phyloP scores from a whole-genome alignment of 2,113 vertebrate genomes.

The Bothrops jararaca region DNA sequence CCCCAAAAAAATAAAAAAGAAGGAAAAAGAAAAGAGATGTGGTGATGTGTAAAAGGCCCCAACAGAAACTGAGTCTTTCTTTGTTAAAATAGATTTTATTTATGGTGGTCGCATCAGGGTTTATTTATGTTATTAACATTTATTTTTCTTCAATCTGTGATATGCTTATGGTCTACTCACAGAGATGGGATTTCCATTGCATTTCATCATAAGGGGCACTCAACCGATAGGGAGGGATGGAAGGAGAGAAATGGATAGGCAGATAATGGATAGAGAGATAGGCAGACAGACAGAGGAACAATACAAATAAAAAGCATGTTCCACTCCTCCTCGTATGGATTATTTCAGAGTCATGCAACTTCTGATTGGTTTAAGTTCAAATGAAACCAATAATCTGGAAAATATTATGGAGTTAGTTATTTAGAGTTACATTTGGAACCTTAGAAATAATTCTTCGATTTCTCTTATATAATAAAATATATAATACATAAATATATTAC shows the following conservation, averaged over 20 bases:
- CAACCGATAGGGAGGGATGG: not conserved
- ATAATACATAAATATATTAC: not conserved
- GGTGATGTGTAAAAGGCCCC: constrained; percentile 55
- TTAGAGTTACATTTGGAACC: not conserved
- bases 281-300: not conserved
- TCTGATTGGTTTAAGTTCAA: not conserved
- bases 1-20: constrained; percentile 45
- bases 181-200: not conserved
- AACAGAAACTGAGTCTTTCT: constrained; percentile 36
- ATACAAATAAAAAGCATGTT: not conserved
- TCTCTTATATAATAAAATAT: not conserved
- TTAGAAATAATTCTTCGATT: not conserved
- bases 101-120: not conserved
- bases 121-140: not conserved
- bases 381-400: not conserved
- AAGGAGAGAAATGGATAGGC: not conserved
- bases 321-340: not conserved
- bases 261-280: not conserved
- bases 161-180: not conserved
- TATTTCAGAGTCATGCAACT: not conserved
- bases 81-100: not conserved
- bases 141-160: not conserved
- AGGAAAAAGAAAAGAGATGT: constrained; percentile 9
- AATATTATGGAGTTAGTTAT: not conserved
- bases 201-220: not conserved